Conservation (phyloP, 2,888 invertebrate species). For the Pseudococcus jackbeardsleyi region DNA sequence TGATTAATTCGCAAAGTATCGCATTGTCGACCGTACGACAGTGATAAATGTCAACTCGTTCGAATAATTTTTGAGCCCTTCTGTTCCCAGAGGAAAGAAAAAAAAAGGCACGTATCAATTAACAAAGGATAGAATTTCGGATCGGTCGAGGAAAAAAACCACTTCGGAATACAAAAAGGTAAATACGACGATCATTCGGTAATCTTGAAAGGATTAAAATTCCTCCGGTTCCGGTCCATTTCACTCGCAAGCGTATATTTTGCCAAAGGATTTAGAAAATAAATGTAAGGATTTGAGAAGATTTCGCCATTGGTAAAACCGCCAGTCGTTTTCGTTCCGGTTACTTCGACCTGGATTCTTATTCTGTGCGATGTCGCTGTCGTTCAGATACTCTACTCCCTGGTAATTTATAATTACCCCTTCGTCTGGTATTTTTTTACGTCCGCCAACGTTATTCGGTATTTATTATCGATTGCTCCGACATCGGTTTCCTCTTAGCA, state of each 20-base stretch:
- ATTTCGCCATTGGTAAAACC: slow-evolving; percentile 18
- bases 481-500: slow-evolving; percentile 29
- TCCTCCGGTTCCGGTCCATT: slow-evolving; percentile 38
- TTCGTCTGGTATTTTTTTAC: not conserved
- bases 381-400: slow-evolving; percentile 6
- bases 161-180: not conserved
- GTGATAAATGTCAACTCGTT: not conserved
- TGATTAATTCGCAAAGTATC: slow-evolving; percentile 13
- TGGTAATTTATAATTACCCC: slow-evolving; percentile 43
- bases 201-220: slow-evolving; percentile 53
- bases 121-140: not conserved
- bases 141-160: not conserved
- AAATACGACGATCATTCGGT: slow-evolving; percentile 36
- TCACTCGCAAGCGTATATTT: slow-evolving; percentile 32
- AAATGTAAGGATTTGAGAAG: slow-evolving; percentile 44
- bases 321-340: not conserved
- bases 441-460: not conserved
- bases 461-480: slow-evolving; percentile 49
- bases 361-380: not conserved
- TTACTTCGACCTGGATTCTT: slow-evolving; percentile 50
- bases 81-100: too few species aligned
- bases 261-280: slow-evolving; percentile 36
- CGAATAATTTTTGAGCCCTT: not conserved
- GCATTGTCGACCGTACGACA: not conserved
- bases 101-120: too few species aligned